Evolutionary conservation across 2,797 vertebrate species (phyloP).

Genomic region (Naso thynnoides): DNA sequence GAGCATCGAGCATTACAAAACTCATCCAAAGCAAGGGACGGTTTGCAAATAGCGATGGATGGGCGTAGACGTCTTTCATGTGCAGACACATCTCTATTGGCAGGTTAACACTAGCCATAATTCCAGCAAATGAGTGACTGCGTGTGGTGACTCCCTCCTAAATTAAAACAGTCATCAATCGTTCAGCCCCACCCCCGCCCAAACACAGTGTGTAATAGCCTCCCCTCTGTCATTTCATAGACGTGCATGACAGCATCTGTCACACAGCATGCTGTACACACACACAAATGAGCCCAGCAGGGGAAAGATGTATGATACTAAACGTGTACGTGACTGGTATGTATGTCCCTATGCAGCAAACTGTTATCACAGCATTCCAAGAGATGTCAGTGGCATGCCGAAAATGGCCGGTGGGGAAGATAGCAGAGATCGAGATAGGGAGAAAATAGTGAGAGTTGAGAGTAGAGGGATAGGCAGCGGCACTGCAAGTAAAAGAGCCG

Average conservation of each 20-base stretch:
- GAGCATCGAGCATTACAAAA: conserved; percentile 34
- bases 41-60: conserved; percentile 11
- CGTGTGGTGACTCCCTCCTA: conserved; percentile 12
- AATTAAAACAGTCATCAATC: conserved; percentile 30
- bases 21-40: conserved; percentile 25
- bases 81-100: conserved; percentile 47
- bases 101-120: conserved; percentile 32
- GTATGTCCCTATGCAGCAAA: conserved; percentile 38
- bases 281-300: conserved; percentile 15
- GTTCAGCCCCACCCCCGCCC: conserved; percentile 7
- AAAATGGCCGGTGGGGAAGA: conserved; percentile 46
- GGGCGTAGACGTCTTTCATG: conserved; percentile 24
- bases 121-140: conserved; percentile 20
- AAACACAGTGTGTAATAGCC: conserved; percentile 53
- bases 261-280: conserved; percentile 20
- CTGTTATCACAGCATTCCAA: conserved; percentile 65
- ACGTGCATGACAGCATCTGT: conserved; percentile 26
- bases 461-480: conserved; percentile 7
- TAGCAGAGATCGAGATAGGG: conserved; percentile 38
- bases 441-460: conserved; percentile 24
- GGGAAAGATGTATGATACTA: conserved; percentile 27
- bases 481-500: conserved; percentile 34
- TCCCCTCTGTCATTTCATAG: conserved; percentile 46
- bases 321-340: conserved; percentile 36
- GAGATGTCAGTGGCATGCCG: conserved; percentile 38